A percentile compares a stretch with the other conserved stretches of the same genome.
These are phyloP conservation scores for Catostomus latipinnis DNA, from an alignment of 2,797 vertebrate species.

Conservation along the genomic window DNA sequence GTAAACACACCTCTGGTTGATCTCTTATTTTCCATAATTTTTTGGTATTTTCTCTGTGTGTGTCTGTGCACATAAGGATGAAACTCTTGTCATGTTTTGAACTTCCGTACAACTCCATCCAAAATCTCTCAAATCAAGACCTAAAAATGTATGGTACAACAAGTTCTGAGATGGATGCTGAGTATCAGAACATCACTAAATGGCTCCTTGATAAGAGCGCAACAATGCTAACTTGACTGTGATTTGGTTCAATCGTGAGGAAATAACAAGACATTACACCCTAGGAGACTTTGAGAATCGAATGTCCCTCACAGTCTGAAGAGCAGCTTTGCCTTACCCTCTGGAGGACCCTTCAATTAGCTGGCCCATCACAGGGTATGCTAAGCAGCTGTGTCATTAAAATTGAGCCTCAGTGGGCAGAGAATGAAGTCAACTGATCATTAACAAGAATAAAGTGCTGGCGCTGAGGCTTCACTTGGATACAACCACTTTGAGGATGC, in stretches of 20 bases:
- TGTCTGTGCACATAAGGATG: neutral
- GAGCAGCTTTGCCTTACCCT: conserved; percentile 67
- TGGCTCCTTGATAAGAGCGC: conserved; percentile 6
- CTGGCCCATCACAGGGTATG: conserved; percentile 25
- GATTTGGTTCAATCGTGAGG: conserved; percentile 64
- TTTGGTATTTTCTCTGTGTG: neutral
- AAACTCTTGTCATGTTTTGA: conserved; percentile 21
- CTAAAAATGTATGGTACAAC: conserved; percentile 4
- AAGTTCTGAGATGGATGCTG: conserved; percentile 11
- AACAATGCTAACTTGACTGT: conserved; percentile 57
- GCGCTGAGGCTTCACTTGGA: conserved; percentile 45
- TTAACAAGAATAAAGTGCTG: conserved; percentile 70
- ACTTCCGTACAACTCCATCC: conserved; percentile 16
- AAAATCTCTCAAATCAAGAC: conserved; percentile 16
- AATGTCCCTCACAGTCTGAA: conserved; percentile 66
- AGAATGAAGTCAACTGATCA: conserved; percentile 71
- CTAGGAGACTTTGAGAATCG: conserved; percentile 66
- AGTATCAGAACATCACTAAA: conserved; percentile 30
- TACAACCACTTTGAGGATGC: conserved; percentile 26
- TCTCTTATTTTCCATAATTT: neutral
- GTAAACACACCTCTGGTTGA: neutral
- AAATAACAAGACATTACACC: conserved; percentile 78
- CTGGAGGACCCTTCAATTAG: conserved; percentile 58
- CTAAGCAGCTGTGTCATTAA: conserved; percentile 54
- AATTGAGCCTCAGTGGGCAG: conserved; percentile 70